Evolutionary conservation across 64 coral and sea anemone genomes (phyloP).

Genomic region (Montipora capricornis): DNA sequence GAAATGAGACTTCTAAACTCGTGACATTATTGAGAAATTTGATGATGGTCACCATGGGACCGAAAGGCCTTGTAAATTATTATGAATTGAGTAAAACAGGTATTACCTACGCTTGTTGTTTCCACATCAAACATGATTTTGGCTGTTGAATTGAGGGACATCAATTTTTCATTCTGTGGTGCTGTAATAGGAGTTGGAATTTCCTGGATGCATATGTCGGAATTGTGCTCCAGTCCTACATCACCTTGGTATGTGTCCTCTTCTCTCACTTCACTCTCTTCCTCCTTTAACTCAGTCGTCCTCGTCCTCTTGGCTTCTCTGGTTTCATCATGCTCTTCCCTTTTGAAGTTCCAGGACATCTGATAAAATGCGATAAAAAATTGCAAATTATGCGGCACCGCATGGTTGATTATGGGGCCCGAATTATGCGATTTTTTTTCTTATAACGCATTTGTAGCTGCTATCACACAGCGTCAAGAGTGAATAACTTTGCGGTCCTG

Average conservation of each 20-base stretch:
- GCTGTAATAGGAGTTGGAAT: not conserved
- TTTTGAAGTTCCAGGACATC: not conserved
- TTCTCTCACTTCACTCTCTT: not conserved
- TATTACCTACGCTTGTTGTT: slow-evolving; percentile 18
- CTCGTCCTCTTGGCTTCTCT: slow-evolving; percentile 1
- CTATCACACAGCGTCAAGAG: no score
- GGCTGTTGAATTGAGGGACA: not conserved
- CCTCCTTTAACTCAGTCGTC: not conserved
- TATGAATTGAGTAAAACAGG: not conserved
- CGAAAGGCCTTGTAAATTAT: not conserved
- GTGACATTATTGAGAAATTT: slow-evolving; percentile 7
- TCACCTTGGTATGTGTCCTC: not conserved
- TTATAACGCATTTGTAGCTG: no score
- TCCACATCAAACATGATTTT: slow-evolving; percentile 14
- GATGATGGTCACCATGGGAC: not conserved
- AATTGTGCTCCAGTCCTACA: slow-evolving; percentile 3
- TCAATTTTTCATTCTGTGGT: slow-evolving; percentile 2
- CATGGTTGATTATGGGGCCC: no score
- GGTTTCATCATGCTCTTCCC: not conserved
- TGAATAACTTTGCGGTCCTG: no score
- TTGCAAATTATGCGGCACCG: no score
- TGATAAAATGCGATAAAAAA: no score
- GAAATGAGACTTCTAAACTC: not conserved
- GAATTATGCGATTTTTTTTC: no score
- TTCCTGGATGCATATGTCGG: not conserved